Evolutionary conservation across 2,797 vertebrate genomes (phyloP), one percentile per base, ranked within the genome.

Genomic region (Lithobates pipiens): DNA sequence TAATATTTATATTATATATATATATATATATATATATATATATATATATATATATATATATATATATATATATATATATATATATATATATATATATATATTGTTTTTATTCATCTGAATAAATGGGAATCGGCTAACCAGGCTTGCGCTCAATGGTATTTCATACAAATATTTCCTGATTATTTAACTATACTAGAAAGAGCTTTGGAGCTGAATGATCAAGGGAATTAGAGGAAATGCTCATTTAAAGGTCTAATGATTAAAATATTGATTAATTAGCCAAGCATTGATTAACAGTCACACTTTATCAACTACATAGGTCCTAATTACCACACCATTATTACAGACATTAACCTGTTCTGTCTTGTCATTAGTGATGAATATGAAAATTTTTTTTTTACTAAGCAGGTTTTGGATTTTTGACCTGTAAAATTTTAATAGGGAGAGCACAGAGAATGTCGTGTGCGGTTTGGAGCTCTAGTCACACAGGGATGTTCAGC

Each of bases 361-460:
- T 96, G 90, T 96, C 95, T 95, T 96, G 96, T 97, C 96, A 96
- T 94, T 95, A 96, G 95, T 93, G 93, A 98, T 97, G 96, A 99
- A 97, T 97, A 97, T 95, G 97, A 97, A 96, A 94, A 96, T 96
- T 97, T 98, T 63, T 44, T 54, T 39, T 97, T 97, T 95, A 94
- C 97, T 96, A 97, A 98, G 95, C 95, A 96, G 95, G 96, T 97
- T 98, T 98, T 97, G 95, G 96, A 97, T 98, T 98, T 98, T 95
- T 99, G 98, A 99, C 97, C 97, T 99, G 97, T 97, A 96, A 98
- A 97, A 97, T 99, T 98, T 98, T 98, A 99, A 99, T 98, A 96
- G 95, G 96, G 92, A 96, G 94, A 95, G 92, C 95, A 95, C 94
- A 95, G 93, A 93, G 93, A 91, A 93, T 96, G 95, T 96, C 89